phyloP scores from a whole-genome alignment of 2,113 vertebrate species.

The Pseudopipra pipra region DNA sequence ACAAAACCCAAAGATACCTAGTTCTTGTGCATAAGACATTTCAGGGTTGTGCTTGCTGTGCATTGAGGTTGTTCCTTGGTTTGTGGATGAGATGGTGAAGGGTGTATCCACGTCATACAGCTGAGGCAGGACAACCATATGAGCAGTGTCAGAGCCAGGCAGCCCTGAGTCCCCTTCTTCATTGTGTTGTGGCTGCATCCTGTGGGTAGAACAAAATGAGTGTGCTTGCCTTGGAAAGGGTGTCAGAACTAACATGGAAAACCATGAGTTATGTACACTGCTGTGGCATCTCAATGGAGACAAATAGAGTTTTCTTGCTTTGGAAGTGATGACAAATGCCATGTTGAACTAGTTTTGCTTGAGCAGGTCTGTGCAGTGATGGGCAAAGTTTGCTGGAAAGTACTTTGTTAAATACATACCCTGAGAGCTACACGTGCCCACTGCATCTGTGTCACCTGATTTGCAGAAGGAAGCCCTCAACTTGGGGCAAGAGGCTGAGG shows the following conservation, averaged over 20 bases:
- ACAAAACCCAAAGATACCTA: not conserved
- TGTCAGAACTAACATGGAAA: not conserved
- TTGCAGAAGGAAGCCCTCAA: not conserved
- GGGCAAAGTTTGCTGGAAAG: not conserved
- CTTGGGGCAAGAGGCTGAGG: not conserved
- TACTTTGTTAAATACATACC: not conserved
- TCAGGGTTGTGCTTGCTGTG: not conserved
- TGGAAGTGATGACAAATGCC: not conserved
- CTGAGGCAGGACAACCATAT: not conserved
- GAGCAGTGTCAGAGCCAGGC: not conserved
- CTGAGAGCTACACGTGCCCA: fast-evolving
- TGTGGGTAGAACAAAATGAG: not conserved
- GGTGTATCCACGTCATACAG: not conserved
- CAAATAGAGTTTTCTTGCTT: not conserved
- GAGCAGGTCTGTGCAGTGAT: not conserved
- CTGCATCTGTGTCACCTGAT: not conserved
- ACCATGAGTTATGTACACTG: not conserved
- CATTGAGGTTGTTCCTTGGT: not conserved
- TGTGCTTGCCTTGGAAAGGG: not conserved
- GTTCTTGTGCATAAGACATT: not conserved
- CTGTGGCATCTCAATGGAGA: not conserved
- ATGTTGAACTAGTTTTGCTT: not conserved
- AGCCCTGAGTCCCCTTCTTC: not conserved
- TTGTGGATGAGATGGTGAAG: not conserved
- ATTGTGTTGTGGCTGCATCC: not conserved